A percentile compares a stretch with the other conserved stretches of the same genome.
Conservation (phyloP, 2,888 invertebrate genomes). For the Cyaniris semiargus region DNA sequence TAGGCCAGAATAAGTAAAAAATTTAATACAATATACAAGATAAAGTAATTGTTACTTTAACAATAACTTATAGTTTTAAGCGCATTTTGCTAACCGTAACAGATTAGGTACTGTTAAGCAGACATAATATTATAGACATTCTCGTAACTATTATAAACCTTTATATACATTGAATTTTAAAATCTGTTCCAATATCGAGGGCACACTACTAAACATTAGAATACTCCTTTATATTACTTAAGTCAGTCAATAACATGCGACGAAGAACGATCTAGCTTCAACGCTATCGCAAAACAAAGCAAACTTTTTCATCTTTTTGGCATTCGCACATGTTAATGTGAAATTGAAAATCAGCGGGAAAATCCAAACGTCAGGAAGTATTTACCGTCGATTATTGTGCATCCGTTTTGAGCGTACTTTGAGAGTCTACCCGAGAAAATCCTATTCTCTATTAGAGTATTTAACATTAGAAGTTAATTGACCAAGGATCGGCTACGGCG, state of each 20-base stretch:
- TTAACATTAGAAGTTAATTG: slow-evolving; percentile 22
- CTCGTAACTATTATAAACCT: slow-evolving; percentile 16
- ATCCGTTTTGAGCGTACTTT: neutral
- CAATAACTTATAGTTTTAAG: neutral
- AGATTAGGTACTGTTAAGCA: neutral
- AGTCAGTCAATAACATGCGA: slow-evolving; percentile 1
- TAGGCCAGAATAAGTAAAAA: neutral
- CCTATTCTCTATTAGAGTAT: neutral
- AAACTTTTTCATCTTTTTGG: neutral
- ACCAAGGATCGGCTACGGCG: slow-evolving; percentile 9
- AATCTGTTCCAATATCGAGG: neutral
- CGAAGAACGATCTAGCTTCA: neutral
- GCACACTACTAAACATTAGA: neutral
- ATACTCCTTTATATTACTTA: neutral
- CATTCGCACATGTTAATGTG: neutral
- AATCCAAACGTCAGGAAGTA: neutral
- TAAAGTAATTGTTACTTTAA: neutral
- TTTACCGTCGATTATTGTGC: neutral
- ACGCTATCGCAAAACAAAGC: neutral
- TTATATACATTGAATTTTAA: neutral
- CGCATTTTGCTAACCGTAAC: slow-evolving; percentile 3
- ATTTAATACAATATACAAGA: neutral
- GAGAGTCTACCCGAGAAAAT: neutral
- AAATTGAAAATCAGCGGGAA: neutral
- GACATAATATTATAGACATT: slow-evolving; percentile 19